Evolutionary conservation across 2,113 vertebrate genomes (phyloP), one percentile per base, ranked within the genome.

Genomic region (Entosphenus tridentatus): DNA sequence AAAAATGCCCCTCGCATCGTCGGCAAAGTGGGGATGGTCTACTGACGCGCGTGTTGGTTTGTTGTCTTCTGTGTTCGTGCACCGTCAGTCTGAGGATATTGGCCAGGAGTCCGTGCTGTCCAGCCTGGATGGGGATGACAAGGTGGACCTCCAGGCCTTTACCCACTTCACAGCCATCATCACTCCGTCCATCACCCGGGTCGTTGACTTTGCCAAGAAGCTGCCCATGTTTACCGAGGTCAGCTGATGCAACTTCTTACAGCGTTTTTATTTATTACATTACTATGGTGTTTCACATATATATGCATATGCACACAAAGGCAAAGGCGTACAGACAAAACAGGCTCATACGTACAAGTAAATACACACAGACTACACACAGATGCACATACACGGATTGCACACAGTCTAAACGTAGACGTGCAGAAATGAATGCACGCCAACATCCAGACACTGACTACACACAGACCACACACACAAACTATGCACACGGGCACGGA

Each of bases 141-240:
- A 96, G 83, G 93, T 98, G 77, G 93, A 98, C 78, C 84, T 98
- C 79, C 92, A 98, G 87, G 92, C 92, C 81, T 98, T 98, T 85
- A 96, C 89, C 82, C 92, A 95, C 84, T 98, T 98, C 85, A 98
- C 93, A 84, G 95, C 95, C 86, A 96, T 98, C 78, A 96, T 98
- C 86, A 96, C 90, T 85, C 92, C 93, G 80, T 91, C 93, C 81
- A 98, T 98, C 82, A 98, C 92, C 74, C 83, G 93, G 81, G 93
- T 98, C 80, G 93, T 98, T 83, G 93, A 98, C 86, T 98, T 98
- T 87, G 93, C 93, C 90, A 98, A 98, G 95, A 98, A 98, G 82
- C 85, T 98, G 83, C 93, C 93, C 78, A 96, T 96, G 92, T 98
- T 98, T 79, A 96, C 90, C 83, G 92, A 98, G 89, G 93, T 98